These are phyloP conservation scores for Spinus pinus DNA, from an alignment of 2,797 vertebrate genomes.

Conservation along the genomic window DNA sequence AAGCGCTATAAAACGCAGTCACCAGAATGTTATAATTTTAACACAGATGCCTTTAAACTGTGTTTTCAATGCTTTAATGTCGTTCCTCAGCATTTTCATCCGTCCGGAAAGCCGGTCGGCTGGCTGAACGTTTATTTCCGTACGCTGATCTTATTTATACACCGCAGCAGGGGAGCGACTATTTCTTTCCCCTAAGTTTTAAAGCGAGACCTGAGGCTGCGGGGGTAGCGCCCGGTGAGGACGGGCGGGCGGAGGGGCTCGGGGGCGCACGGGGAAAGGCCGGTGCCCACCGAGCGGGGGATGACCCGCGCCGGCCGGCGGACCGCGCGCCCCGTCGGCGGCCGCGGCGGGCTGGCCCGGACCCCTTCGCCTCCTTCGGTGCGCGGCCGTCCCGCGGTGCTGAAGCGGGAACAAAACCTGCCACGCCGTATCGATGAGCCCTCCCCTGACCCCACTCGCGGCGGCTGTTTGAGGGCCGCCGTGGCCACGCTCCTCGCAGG, in stretches of 20 bases:
- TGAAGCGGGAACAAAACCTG: neutral
- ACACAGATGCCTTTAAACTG: neutral
- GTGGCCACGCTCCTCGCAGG: neutral
- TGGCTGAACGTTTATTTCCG: neutral
- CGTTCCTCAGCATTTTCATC: neutral
- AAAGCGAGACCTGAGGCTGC: neutral
- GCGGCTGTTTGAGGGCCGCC: neutral
- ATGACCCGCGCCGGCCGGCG: accelerated
- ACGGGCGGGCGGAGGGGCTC: no score
- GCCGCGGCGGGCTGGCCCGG: neutral
- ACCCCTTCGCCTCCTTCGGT: neutral
- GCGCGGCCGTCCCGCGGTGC: neutral
- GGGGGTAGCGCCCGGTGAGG: neutral
- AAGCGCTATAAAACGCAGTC: neutral
- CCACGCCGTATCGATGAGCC: neutral
- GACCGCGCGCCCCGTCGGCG: neutral
- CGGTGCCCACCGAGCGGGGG: accelerated
- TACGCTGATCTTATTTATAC: neutral
- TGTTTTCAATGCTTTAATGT: neutral
- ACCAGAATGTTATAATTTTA: neutral
- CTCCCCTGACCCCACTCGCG: neutral
- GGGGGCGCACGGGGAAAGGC: neutral
- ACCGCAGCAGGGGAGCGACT: neutral
- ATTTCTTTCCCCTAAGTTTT: neutral
- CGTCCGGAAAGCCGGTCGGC: neutral